Percentiles rank a stretch among this genome's conserved stretches.
Conservation (phyloP, 2,113 vertebrate genomes). For the Eubucco bourcierii region DNA sequence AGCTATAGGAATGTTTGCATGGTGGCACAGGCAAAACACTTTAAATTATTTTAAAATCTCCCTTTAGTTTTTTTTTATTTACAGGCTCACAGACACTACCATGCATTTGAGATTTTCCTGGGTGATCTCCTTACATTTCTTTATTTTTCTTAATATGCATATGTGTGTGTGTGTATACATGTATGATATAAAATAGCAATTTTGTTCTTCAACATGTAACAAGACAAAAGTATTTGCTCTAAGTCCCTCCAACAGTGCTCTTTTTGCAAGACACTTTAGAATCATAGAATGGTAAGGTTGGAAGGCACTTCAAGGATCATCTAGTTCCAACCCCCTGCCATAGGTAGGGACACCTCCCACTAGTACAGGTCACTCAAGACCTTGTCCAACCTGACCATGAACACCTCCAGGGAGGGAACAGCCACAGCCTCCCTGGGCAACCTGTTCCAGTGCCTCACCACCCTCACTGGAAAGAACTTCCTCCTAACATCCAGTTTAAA, state of each 20-base stretch:
- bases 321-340: too few relatives aligned
- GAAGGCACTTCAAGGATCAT: too few relatives aligned
- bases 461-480: too few relatives aligned
- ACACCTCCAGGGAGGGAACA: too few relatives aligned
- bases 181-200: not conserved
- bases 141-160: not conserved
- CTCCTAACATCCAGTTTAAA: too few relatives aligned
- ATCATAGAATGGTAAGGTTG: too few relatives aligned
- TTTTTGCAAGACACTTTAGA: not conserved
- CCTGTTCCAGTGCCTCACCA: too few relatives aligned
- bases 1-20: not conserved
- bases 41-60: not conserved
- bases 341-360: too few relatives aligned
- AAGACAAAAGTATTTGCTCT: not conserved
- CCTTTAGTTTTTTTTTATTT: not conserved
- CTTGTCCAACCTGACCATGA: too few relatives aligned
- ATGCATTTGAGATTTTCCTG: not conserved
- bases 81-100: not conserved
- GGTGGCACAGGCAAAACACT: not conserved
- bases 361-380: too few relatives aligned
- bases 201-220: not conserved
- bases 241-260: not conserved
- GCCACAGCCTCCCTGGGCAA: too few relatives aligned
- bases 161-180: not conserved
- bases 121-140: not conserved